Base-by-base conservation (phyloP, 2,888 invertebrate genomes). In the Cyclophora albipunctata region DNA sequence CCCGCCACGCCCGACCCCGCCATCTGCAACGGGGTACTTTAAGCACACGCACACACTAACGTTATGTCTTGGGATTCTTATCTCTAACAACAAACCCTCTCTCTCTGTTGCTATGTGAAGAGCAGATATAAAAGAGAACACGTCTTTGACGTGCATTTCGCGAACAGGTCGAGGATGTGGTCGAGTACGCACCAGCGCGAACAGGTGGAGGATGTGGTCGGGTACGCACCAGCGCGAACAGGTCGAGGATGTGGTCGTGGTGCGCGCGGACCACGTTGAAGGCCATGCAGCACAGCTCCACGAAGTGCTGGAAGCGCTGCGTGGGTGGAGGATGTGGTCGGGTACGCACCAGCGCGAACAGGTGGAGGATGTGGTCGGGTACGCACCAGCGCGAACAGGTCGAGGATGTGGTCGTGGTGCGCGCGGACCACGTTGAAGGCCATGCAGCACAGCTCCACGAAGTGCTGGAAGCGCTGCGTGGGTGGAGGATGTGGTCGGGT, bases 381-480 rank as follows among this genome's bases (percentile, higher is more conserved):
- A 95, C 61, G 94, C 94, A 96, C 96, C 91, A 99, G 80, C 3
- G 96, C 95, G 72, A 99, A 94, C 50, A 98, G 90, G 76, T 97
- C 98, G 3, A 98, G 90, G 63, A 99, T 92, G 51, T 97, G 91
- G 74, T 97, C 96, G 65, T 96, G 95, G 78, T 98, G 95, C 61
- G 94, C 94, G 34, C 99, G 91, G 35, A 99, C 94, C 57, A 98
- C 93, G 81, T 98, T 98, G 83, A 99, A 99, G 2, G 98, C 98
- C 85, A 96, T 95, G 74, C 98, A 99, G 81, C 99, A 99, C 49
- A 97, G 90, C 86, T 99, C 99, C n/a, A 99, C 97, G 82, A 99
- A 99, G 74, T 96, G 94, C 81, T 99, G 99, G 81, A 98, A 99
- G 62, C 95, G 93, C 56, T 95, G 96, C 4, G 97, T 95, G 41